These are phyloP conservation scores for Chaetorhynchus papuensis DNA, from an alignment of 2,113 vertebrate genomes.

Conservation along the genomic window DNA sequence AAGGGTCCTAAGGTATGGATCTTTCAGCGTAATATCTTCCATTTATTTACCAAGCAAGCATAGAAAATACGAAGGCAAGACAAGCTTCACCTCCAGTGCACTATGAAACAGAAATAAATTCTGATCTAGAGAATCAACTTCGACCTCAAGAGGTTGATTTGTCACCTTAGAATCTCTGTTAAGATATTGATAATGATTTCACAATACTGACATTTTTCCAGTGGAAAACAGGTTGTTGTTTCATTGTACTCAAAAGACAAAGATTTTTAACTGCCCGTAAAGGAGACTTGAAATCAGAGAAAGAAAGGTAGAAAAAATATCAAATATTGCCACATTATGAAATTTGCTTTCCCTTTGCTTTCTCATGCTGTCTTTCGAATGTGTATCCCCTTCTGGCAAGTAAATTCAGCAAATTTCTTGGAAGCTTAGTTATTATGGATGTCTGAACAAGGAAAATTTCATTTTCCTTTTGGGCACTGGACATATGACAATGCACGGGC, in stretches of 20 bases:
- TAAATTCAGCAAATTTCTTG: background rate
- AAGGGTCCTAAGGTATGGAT: background rate
- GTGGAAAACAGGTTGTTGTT: background rate
- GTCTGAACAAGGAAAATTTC: background rate
- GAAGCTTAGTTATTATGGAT: background rate
- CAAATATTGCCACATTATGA: background rate
- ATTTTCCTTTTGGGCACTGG: background rate
- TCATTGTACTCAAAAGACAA: background rate
- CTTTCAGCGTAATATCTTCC: accelerated
- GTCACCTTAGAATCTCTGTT: background rate
- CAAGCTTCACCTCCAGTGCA: background rate
- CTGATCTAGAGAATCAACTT: background rate
- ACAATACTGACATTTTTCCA: background rate
- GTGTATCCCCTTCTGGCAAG: background rate
- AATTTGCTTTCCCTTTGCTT: background rate
- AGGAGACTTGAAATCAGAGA: background rate
- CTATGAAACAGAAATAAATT: background rate
- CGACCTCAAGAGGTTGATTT: background rate
- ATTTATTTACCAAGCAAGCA: background rate
- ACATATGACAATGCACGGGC: background rate
- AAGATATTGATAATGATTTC: background rate
- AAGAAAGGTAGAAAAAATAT: background rate
- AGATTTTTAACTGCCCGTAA: background rate
- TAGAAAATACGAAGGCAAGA: background rate
- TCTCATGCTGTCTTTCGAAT: background rate